Evolutionary conservation across 30 jellyfish, hydroid and myxozoan genomes (phyloP).

Genomic region (Mastigias papua): DNA sequence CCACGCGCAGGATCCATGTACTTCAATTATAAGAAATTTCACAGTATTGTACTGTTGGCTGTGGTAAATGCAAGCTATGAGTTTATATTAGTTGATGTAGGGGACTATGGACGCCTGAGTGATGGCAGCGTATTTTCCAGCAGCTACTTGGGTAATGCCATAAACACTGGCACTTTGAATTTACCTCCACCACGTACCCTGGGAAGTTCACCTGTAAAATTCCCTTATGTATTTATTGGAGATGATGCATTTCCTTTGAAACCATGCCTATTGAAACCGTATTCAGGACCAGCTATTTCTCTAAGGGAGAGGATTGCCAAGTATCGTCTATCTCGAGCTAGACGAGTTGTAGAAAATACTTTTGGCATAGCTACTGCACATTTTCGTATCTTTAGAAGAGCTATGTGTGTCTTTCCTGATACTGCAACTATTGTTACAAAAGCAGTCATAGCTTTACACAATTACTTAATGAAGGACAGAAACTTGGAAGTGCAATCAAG

Average conservation of each 20-base stretch:
- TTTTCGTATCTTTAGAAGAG: slow-evolving; percentile 63
- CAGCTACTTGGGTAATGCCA: slow-evolving; percentile 54
- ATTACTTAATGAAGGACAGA: slow-evolving; percentile 37
- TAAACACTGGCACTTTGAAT: slow-evolving; percentile 18
- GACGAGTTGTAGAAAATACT: slow-evolving; percentile 64
- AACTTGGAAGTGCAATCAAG: neutral
- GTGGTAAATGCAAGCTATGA: slow-evolving; percentile 65
- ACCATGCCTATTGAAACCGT: slow-evolving; percentile 70
- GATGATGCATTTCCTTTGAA: slow-evolving; percentile 76
- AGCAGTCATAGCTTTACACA: slow-evolving; percentile 68
- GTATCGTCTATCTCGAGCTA: slow-evolving; percentile 63
- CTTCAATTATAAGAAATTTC: slow-evolving; percentile 60
- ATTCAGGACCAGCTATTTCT: slow-evolving; percentile 29
- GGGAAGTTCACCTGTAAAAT: slow-evolving; percentile 7
- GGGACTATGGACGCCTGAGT: slow-evolving; percentile 57
- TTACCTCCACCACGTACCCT: slow-evolving; percentile 33
- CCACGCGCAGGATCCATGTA: slow-evolving; percentile 65
- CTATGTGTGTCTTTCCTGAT: slow-evolving; percentile 50
- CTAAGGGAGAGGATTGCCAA: slow-evolving; percentile 21
- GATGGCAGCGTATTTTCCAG: slow-evolving; percentile 66
- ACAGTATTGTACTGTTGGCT: slow-evolving; percentile 76
- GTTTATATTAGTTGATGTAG: slow-evolving; percentile 59
- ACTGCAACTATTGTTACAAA: slow-evolving; percentile 48
- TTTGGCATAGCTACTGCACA: slow-evolving; percentile 77
- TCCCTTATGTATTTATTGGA: slow-evolving; percentile 70